A percentile compares a stretch with the other conserved stretches of the same genome.
These are phyloP conservation scores for Tenrec ecaudatus DNA, from an alignment of 2,113 vertebrate genomes.

Conservation along the genomic window DNA sequence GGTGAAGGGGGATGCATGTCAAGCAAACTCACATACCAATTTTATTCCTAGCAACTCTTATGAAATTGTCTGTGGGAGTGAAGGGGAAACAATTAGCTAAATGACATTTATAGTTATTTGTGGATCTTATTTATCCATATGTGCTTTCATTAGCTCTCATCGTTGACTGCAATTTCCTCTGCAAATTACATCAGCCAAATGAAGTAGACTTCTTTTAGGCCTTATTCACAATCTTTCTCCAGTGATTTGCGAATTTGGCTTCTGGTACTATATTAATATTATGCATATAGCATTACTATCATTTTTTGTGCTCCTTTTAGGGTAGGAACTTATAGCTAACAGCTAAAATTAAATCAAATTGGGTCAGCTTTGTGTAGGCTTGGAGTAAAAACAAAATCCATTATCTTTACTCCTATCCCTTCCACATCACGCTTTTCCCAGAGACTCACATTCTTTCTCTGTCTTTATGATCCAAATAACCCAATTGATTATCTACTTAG, in stretches of 20 bases:
- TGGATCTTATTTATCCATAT: constrained; percentile 43
- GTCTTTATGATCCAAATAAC: background rate
- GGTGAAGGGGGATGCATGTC: background rate
- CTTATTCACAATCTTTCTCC: constrained; percentile 31
- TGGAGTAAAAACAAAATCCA: background rate
- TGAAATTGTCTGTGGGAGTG: constrained; percentile 20
- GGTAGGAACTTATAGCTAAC: background rate
- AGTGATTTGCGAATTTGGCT: constrained; percentile 42
- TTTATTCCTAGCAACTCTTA: constrained; percentile 47
- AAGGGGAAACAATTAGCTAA: constrained; percentile 45
- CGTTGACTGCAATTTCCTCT: constrained; percentile 44
- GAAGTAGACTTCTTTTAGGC: background rate
- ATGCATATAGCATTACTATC: background rate
- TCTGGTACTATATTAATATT: constrained; percentile 7
- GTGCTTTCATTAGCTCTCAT: constrained; percentile 34
- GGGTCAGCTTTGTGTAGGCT: background rate
- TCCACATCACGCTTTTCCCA: background rate
- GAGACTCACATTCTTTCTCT: background rate
- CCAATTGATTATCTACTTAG: background rate
- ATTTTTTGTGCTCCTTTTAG: background rate
- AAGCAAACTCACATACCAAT: background rate
- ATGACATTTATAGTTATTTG: constrained; percentile 2
- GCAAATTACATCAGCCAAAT: constrained; percentile 43
- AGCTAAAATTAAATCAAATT: constrained; percentile 4
- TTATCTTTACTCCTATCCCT: background rate